Evolutionary conservation across 2,113 vertebrate genomes (phyloP).

Genomic region (Holacanthus passer): DNA sequence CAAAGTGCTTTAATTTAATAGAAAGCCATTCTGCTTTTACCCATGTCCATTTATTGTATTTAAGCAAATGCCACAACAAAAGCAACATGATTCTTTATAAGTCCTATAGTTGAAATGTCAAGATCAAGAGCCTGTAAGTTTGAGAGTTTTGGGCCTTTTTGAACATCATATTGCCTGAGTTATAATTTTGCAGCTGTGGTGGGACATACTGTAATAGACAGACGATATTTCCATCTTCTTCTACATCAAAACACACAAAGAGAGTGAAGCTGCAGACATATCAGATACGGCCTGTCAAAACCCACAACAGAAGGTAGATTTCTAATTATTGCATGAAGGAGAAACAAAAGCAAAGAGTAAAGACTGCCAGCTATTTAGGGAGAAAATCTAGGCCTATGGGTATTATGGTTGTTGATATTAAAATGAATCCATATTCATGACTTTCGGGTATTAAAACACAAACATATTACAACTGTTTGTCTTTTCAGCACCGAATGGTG

Average conservation of each 20-base stretch:
- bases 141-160: no score
- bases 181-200: neutral
- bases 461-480: neutral
- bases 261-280: neutral
- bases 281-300: neutral
- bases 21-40: neutral
- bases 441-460: neutral
- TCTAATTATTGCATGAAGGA: neutral
- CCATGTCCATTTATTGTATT: neutral
- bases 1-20: neutral
- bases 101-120: neutral
- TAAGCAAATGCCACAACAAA: neutral
- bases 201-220: neutral
- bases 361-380: neutral
- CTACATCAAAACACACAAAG: neutral
- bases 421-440: neutral
- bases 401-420: neutral
- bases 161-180: neutral
- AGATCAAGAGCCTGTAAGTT: no score
- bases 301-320: neutral
- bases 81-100: neutral
- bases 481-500: neutral
- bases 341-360: neutral
- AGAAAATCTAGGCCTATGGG: neutral
- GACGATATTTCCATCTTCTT: neutral